These are phyloP conservation scores for Coregonus ussuriensis DNA, from an alignment of 2,797 vertebrate genomes.

Conservation along the genomic window DNA sequence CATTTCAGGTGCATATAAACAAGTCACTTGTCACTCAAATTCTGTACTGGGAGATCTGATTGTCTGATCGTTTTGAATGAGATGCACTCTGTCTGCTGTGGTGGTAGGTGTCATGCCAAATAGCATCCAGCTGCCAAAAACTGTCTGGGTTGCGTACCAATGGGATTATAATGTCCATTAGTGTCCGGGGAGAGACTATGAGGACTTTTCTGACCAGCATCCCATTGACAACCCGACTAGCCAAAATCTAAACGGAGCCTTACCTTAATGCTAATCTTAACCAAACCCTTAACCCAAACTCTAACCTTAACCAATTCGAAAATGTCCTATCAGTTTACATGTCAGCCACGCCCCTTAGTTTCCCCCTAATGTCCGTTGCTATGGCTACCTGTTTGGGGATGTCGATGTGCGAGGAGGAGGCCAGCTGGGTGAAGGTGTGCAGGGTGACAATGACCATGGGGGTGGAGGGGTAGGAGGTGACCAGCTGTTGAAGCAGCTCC, in stretches of 20 bases:
- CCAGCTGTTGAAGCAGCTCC: slow-evolving; percentile 91
- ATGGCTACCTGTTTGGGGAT: slow-evolving; percentile 93
- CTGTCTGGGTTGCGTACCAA: too few relatives aligned
- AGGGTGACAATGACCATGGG: slow-evolving; percentile 95
- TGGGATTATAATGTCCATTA: neutral
- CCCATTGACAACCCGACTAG: neutral
- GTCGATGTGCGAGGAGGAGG: slow-evolving; percentile 92
- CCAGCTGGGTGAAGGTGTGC: slow-evolving; percentile 95
- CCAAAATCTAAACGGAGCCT: neutral
- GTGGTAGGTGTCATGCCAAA: neutral
- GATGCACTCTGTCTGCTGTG: too few relatives aligned
- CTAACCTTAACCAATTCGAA: neutral
- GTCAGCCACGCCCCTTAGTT: too few relatives aligned
- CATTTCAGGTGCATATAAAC: too few relatives aligned
- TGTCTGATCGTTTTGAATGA: too few relatives aligned
- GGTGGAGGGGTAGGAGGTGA: slow-evolving; percentile 93
- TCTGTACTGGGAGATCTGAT: too few relatives aligned
- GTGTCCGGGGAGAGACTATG: neutral
- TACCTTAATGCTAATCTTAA: too few relatives aligned
- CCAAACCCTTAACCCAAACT: too few relatives aligned
- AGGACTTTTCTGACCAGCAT: neutral
- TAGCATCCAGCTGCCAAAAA: neutral
- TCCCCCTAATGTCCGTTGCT: neutral
- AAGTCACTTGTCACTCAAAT: too few relatives aligned
- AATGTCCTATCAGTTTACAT: neutral